A percentile compares a stretch with the other conserved stretches of the same genome.
Conservation (phyloP, 2,113 vertebrate genomes). For the Crotalus helleri region DNA sequence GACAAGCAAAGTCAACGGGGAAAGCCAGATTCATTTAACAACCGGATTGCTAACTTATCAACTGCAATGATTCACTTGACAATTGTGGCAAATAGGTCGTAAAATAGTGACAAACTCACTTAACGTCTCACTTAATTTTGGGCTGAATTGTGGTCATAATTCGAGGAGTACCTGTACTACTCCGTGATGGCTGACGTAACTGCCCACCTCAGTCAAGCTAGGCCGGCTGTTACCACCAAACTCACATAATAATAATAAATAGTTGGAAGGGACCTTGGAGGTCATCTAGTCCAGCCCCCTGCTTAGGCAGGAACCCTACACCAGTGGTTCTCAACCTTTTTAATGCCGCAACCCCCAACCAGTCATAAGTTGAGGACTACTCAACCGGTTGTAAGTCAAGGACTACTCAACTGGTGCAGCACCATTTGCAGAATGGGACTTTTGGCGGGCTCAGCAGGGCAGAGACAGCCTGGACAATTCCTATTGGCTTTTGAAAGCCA, state of each 20-base stretch:
- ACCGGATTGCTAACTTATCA: background rate
- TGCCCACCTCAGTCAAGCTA: background rate
- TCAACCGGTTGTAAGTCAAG: too few relatives aligned
- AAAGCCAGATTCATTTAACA: background rate
- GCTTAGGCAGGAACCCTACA: too few relatives aligned
- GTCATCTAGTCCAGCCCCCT: too few relatives aligned
- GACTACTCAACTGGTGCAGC: too few relatives aligned
- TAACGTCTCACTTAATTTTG: background rate
- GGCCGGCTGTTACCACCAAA: background rate
- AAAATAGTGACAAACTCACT: background rate
- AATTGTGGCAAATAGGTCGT: background rate
- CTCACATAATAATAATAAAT: background rate
- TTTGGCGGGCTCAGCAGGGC: too few relatives aligned
- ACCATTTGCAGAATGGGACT: too few relatives aligned
- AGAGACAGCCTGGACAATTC: too few relatives aligned
- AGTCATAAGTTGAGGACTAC: too few relatives aligned
- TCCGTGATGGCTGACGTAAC: background rate
- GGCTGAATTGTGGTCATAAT: background rate
- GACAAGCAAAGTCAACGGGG: background rate
- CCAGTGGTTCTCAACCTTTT: too few relatives aligned
- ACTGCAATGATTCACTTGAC: background rate
- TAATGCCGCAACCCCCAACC: too few relatives aligned
- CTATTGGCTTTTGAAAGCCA: too few relatives aligned
- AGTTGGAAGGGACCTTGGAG: too few relatives aligned
- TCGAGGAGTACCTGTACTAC: background rate